phyloP scores from a whole-genome alignment of 2,797 vertebrate species.

The Amblyopsis hoosieri region DNA sequence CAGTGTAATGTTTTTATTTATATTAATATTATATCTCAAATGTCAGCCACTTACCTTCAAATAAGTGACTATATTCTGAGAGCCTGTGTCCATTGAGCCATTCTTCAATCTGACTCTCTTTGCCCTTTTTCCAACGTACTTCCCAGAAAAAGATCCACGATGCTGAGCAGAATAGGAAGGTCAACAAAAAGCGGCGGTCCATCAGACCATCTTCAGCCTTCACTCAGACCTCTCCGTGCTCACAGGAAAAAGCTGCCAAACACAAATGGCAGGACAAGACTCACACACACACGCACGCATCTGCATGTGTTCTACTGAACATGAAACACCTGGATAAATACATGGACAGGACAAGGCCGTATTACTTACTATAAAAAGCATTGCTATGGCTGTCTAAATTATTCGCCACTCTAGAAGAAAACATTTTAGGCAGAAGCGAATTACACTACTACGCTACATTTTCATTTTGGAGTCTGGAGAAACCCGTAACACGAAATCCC shows the following conservation, averaged over 20 bases:
- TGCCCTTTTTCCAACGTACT: conserved; percentile 81
- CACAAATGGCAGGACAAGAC: conserved; percentile 14
- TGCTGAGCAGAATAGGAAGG: conserved; percentile 77
- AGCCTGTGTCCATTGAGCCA: conserved; percentile 79
- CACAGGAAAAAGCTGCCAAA: conserved; percentile 43
- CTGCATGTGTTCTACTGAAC: conserved; percentile 3
- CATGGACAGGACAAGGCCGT: no score
- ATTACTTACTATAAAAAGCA: no score
- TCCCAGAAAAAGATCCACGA: conserved; percentile 86
- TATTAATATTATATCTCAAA: conserved; percentile 5
- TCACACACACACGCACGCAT: conserved; percentile 20
- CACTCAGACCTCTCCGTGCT: conserved; percentile 62
- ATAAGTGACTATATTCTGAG: conserved; percentile 84
- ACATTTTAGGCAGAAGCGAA: no score
- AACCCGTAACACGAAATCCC: no score
- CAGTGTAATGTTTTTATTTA: not conserved
- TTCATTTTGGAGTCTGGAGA: no score
- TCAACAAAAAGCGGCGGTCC: conserved; percentile 85
- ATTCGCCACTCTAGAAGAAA: no score
- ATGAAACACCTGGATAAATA: conserved; percentile 3
- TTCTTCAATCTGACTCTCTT: conserved; percentile 84
- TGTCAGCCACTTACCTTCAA: conserved; percentile 83
- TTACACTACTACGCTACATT: no score
- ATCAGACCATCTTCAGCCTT: conserved; percentile 82
- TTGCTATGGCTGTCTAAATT: no score